phyloP scores from a whole-genome alignment of 2,797 vertebrate species.

The Sebastes hubbsi region DNA sequence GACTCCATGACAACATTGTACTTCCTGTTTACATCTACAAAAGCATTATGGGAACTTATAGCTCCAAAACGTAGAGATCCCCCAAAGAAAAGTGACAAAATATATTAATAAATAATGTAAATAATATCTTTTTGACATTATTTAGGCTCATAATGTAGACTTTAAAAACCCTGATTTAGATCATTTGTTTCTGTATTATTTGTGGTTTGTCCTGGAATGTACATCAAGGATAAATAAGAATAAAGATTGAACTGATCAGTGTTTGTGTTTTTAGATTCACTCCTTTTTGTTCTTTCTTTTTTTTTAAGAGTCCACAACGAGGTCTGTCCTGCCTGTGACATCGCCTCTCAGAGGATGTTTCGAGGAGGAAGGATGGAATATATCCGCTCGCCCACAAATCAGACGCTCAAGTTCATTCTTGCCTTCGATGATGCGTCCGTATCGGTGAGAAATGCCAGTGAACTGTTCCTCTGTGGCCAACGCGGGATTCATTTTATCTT shows the following conservation, averaged over 20 bases:
- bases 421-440: constrained; percentile 75
- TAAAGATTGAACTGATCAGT: background rate
- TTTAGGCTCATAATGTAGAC: background rate
- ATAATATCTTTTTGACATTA: background rate
- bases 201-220: background rate
- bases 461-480: background rate
- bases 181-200: background rate
- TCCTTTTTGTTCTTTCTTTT: background rate
- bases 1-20: background rate
- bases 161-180: background rate
- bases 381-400: constrained; percentile 84
- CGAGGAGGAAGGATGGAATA: constrained; percentile 82
- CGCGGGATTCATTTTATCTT: background rate
- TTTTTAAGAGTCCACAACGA: constrained; percentile 81
- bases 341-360: constrained; percentile 84
- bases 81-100: background rate
- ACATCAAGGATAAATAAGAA: background rate
- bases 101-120: too few species aligned
- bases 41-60: background rate
- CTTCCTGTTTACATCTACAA: background rate
- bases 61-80: background rate
- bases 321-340: constrained; percentile 81
- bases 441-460: constrained; percentile 63
- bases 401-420: constrained; percentile 79
- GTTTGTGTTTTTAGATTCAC: background rate